These are phyloP conservation scores for Phylloscopus collybita DNA, from an alignment of 2,797 vertebrate genomes.

Conservation along the genomic window DNA sequence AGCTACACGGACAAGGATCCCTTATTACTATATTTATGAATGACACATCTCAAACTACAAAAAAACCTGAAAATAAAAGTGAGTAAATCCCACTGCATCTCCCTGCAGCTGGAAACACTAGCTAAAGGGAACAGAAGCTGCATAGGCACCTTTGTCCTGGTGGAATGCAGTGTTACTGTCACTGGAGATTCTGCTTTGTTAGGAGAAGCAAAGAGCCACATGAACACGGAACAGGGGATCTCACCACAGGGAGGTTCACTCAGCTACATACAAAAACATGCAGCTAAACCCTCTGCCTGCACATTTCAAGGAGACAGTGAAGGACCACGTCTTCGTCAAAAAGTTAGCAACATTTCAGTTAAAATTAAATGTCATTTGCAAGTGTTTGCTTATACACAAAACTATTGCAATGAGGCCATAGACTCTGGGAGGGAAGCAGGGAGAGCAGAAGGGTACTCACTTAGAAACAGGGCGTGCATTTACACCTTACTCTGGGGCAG, in stretches of 20 bases:
- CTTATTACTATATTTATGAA: neutral
- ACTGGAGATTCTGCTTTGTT: neutral
- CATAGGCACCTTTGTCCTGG: no score
- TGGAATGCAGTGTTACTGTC: neutral
- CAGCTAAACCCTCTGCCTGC: neutral
- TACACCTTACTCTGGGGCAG: neutral
- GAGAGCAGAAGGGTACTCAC: neutral
- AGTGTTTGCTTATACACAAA: neutral
- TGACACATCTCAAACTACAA: neutral
- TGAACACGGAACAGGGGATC: neutral
- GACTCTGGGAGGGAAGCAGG: neutral
- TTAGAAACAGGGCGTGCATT: fast-evolving
- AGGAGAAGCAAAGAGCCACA: neutral
- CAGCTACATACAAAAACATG: neutral
- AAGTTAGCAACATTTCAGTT: neutral
- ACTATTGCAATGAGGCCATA: neutral
- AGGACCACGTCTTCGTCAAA: neutral
- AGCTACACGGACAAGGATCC: neutral
- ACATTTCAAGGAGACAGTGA: neutral
- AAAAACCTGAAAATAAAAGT: neutral
- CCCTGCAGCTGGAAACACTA: neutral
- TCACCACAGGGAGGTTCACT: neutral
- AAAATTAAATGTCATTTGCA: neutral
- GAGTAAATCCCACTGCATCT: neutral
- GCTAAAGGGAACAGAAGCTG: neutral